Percentiles rank a stretch among this genome's conserved stretches.
Evolutionary conservation across 1,140 invertebrate species (phyloP).

Genomic region (Drosophila cardini): DNA sequence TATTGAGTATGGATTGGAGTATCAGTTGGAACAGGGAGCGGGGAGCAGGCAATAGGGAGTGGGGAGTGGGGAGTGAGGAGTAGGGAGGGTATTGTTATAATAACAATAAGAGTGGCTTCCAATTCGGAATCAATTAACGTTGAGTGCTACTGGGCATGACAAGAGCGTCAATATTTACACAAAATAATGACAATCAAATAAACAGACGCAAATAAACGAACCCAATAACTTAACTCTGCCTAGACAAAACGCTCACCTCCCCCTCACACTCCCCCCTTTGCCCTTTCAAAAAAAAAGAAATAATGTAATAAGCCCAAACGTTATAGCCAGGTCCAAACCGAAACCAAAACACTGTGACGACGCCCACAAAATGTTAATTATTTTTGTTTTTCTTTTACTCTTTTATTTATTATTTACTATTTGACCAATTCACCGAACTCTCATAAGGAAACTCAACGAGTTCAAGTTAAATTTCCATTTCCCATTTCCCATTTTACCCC

Average conservation of each 20-base stretch:
- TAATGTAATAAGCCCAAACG: neutral
- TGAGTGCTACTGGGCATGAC: slow-evolving; percentile 80
- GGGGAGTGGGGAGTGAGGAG: slow-evolving; percentile 20
- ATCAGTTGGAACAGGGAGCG: too few species aligned
- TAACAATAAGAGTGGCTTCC: slow-evolving; percentile 78
- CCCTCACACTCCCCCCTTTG: too few species aligned
- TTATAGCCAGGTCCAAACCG: neutral
- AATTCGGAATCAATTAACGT: slow-evolving; percentile 81
- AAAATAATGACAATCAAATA: slow-evolving; percentile 79
- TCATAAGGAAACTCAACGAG: neutral
- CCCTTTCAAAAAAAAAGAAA: too few species aligned
- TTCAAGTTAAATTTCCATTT: neutral
- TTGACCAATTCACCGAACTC: slow-evolving; percentile 42
- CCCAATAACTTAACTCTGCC: slow-evolving; percentile 5
- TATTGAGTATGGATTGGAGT: slow-evolving; percentile 26
- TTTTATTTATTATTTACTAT: slow-evolving; percentile 48
- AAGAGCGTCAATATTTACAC: slow-evolving; percentile 80
- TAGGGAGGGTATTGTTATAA: slow-evolving; percentile 58
- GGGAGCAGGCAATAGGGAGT: too few species aligned
- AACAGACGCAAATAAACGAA: slow-evolving; percentile 43
- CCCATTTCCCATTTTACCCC: neutral
- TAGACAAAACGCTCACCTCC: slow-evolving; percentile 31
- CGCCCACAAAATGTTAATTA: slow-evolving; percentile 51
- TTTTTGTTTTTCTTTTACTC: slow-evolving; percentile 9
- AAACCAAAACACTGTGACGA: slow-evolving; percentile 16